A percentile compares a stretch with the other conserved stretches of the same genome.
Conservation (phyloP, 2,113 vertebrate genomes). For the Hyla sarda region DNA sequence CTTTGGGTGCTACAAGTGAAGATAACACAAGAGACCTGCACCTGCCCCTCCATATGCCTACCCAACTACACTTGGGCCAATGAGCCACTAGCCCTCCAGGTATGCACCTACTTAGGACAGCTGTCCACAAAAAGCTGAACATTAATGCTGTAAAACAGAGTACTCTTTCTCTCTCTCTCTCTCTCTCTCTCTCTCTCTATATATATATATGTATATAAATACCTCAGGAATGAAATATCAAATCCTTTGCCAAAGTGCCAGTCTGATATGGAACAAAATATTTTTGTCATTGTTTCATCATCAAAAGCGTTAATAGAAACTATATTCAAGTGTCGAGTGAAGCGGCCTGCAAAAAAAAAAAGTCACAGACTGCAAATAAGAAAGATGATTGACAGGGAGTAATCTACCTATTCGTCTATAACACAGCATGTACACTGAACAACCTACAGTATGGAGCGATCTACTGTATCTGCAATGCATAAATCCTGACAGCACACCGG, state of each 20-base stretch:
- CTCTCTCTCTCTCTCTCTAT: neutral
- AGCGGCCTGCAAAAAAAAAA: constrained; percentile 77
- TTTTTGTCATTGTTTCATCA: constrained; percentile 85
- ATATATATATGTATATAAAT: constrained; percentile 22
- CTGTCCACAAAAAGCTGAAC: too few species aligned
- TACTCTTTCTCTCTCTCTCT: too few species aligned
- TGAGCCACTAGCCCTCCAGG: too few species aligned
- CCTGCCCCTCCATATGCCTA: too few species aligned
- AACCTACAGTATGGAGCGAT: neutral
- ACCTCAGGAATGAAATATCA: constrained; percentile 83
- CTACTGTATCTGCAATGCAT: neutral
- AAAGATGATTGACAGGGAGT: neutral
- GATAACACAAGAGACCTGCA: too few species aligned
- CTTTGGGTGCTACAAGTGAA: too few species aligned
- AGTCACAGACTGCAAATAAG: neutral
- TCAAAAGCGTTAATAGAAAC: constrained; percentile 86
- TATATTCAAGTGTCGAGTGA: constrained; percentile 89
- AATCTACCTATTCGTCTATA: neutral
- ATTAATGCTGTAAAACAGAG: too few species aligned
- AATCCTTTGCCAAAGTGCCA: constrained; percentile 92
- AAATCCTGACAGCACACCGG: too few species aligned
- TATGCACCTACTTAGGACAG: too few species aligned
- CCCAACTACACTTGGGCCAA: too few species aligned
- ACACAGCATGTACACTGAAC: neutral
- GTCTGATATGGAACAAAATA: constrained; percentile 86